These are phyloP conservation scores for Nerophis lumbriciformis DNA, from an alignment of 2,113 vertebrate genomes.

Conservation along the genomic window DNA sequence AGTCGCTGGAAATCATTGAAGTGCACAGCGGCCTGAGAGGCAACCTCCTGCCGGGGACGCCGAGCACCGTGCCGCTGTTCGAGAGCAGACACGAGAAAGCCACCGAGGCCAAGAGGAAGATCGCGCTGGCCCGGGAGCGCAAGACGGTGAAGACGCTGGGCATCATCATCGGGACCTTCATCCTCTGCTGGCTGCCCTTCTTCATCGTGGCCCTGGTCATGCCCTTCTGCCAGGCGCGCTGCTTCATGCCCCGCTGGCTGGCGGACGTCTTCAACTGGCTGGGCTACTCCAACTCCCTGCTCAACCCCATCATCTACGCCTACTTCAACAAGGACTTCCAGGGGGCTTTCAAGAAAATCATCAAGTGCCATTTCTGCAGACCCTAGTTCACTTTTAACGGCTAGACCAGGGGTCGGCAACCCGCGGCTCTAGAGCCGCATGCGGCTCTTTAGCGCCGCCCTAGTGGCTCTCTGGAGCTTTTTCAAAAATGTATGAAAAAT, in stretches of 20 bases:
- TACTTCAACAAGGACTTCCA: slow-evolving; percentile 99
- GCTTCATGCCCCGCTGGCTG: slow-evolving; percentile 85
- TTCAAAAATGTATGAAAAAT: no score
- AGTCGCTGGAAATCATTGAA: slow-evolving; percentile 86
- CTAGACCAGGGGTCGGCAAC: neutral
- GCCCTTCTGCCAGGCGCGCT: slow-evolving; percentile 83
- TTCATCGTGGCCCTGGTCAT: slow-evolving; percentile 92
- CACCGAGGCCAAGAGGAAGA: slow-evolving; percentile 85
- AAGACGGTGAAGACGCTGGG: slow-evolving; percentile 96
- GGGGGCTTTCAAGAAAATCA: slow-evolving; percentile 94
- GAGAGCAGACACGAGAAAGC: slow-evolving; percentile 82
- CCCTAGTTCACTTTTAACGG: slow-evolving; percentile 53
- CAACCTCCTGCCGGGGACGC: slow-evolving; percentile 78
- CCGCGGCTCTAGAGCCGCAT: no score
- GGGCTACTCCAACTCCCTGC: slow-evolving; percentile 94
- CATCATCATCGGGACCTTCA: slow-evolving; percentile 98
- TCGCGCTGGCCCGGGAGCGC: slow-evolving; percentile 88
- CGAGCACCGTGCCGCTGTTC: slow-evolving; percentile 63
- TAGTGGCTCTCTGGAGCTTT: no score
- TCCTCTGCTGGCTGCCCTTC: slow-evolving; percentile 96
- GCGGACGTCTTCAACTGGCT: slow-evolving; percentile 93
- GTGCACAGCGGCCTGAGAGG: slow-evolving; percentile 78
- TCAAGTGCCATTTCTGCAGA: slow-evolving; percentile 91
- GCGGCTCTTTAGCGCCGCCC: no score
- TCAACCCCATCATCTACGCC: slow-evolving; percentile 97